Conservation (phyloP, 2,797 vertebrate species). For the Chelonia mydas region DNA sequence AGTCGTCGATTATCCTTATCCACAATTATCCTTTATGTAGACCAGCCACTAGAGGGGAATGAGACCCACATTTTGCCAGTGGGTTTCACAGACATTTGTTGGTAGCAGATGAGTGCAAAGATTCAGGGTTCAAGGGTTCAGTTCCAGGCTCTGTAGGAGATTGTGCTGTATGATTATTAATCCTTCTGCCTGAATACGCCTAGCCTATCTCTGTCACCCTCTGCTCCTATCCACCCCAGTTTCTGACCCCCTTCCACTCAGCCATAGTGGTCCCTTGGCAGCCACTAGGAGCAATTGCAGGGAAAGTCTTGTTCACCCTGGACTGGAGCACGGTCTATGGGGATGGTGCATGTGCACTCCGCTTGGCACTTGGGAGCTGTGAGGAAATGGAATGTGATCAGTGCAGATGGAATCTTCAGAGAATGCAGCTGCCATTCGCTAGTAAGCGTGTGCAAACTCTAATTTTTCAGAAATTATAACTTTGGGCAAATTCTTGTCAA, state of each 20-base stretch:
- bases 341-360: background rate
- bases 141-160: background rate
- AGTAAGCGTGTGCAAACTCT: background rate
- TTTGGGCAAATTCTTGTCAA: background rate
- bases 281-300: background rate
- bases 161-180: too few relatives aligned
- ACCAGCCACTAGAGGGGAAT: background rate
- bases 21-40: background rate
- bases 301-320: background rate
- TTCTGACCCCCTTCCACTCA: background rate
- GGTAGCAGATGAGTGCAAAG: background rate
- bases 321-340: rapidly evolving
- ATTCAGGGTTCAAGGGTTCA: background rate
- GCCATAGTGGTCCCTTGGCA: background rate
- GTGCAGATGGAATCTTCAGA: background rate
- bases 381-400: background rate
- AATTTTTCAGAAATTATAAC: background rate
- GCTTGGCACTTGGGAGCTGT: background rate
- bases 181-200: background rate
- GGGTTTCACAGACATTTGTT: background rate
- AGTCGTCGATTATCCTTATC: too few relatives aligned
- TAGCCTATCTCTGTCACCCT: background rate
- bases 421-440: background rate
- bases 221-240: background rate
- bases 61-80: background rate